Evolutionary conservation across 2,888 invertebrate species (phyloP).

Genomic region (Eupithecia centaureata): DNA sequence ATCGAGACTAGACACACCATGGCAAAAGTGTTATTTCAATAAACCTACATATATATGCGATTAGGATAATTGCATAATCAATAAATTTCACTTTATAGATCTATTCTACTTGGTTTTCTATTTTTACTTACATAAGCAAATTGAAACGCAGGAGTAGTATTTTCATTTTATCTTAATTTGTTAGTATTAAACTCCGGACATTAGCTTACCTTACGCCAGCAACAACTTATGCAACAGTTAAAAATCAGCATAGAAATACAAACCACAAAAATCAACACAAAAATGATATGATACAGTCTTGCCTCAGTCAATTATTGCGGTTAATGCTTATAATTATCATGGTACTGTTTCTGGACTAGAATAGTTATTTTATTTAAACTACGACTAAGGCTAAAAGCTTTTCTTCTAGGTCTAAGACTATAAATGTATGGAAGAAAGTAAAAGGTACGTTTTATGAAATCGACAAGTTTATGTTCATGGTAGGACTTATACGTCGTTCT

Average conservation of each 20-base stretch:
- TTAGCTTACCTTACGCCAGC: background rate
- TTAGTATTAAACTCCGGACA: background rate
- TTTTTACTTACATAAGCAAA: background rate
- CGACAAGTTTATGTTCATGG: background rate
- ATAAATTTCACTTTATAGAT: background rate
- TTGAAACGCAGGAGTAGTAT: no score
- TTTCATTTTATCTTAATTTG: no score
- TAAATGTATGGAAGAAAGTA: background rate
- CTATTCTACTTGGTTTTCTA: background rate
- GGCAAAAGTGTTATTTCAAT: background rate
- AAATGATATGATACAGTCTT: conserved; percentile 7
- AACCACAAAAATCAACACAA: background rate
- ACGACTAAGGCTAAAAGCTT: background rate
- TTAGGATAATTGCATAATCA: background rate
- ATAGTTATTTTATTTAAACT: background rate
- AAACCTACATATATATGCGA: no score
- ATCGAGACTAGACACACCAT: background rate
- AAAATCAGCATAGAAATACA: background rate
- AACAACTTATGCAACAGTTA: background rate
- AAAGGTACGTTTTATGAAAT: background rate
- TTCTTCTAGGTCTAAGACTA: background rate
- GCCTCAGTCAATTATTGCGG: background rate
- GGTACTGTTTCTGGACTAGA: background rate
- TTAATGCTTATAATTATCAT: background rate
- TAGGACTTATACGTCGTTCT: background rate